These are phyloP conservation scores for Triplophysa bombifrons DNA, from an alignment of 2,797 vertebrate species.

Conservation along the genomic window DNA sequence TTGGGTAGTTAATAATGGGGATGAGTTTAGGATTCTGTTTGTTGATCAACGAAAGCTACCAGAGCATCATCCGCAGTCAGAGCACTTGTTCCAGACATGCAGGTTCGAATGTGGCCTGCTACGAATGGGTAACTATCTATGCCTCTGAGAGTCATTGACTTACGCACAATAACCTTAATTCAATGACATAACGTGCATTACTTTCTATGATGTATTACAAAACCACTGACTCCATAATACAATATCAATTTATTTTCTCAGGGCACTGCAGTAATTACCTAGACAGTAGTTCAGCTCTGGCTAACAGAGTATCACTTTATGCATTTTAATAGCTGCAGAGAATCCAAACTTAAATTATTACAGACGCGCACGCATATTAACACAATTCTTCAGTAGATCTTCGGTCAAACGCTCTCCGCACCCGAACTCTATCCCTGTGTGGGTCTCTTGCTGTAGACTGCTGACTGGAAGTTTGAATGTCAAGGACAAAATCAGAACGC, in stretches of 20 bases:
- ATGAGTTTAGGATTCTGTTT: background rate
- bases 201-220: background rate
- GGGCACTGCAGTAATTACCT: background rate
- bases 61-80: background rate
- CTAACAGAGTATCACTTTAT: constrained; percentile 7
- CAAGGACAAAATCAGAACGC: constrained; percentile 55
- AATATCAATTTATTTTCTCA: constrained; percentile 5
- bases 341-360: constrained; percentile 20
- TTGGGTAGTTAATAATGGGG: no score
- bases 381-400: background rate
- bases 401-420: background rate
- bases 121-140: background rate
- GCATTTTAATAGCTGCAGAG: constrained; percentile 12
- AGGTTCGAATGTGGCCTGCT: background rate
- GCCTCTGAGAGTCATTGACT: background rate
- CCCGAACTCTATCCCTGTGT: constrained; percentile 38
- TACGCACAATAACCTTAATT: background rate
- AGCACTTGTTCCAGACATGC: background rate
- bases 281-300: background rate
- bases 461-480: constrained; percentile 48
- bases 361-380: background rate
- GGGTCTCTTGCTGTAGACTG: constrained; percentile 17
- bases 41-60: background rate
- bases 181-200: background rate
- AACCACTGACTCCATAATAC: background rate